Base-by-base conservation (phyloP, 1,140 invertebrate genomes). In the Charaxes varanes region DNA sequence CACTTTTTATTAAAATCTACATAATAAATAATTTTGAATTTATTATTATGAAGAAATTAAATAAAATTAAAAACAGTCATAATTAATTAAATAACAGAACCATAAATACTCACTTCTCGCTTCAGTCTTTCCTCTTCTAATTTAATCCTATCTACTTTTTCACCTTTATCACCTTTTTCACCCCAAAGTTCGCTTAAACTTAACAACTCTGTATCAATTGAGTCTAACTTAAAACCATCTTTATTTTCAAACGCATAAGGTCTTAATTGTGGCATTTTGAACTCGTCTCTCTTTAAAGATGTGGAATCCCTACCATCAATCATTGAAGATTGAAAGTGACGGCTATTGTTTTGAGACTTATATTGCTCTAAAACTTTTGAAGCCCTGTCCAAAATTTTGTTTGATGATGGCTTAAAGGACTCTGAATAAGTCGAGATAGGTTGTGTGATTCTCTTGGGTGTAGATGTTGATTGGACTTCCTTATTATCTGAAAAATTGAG, bases 111-210 rank as follows among this genome's bases (percentile, higher is more conserved):
- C 59, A 91, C 90, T 81, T 91, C 86, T 85, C 91, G 78, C 49
- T 89, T 86, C n/a, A 92, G 79, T 66, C 89, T 90, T 72, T 93
- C 92, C 71, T 93, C 92, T 73, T 93, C 89, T 4, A 92, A 77
- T 67, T 88, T 91, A 15, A 88, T 86, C 43, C 45, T 77, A n/a
- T 79, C 72, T 2, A 44, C 48, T 42, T 64, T 72, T 31, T 69
- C 66, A 17, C 38, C 46, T 49, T 56, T 73, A 12, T 81, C 78
- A 24, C 57, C 66, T 41, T 71, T 85, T 22, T 86, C 85, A 0
- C 85, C 82, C 86, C 86, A 87, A 6, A 87, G 52, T 14, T 87
- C 86, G 57, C 84, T 87, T 21, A 87, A 68, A 41, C 86, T 87
- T 21, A 84, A 54, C 33, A 84, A 40, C 41, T 83, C 77, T 34